These are phyloP conservation scores for Diadophis punctatus DNA, from an alignment of 2,113 vertebrate species.

Conservation along the genomic window DNA sequence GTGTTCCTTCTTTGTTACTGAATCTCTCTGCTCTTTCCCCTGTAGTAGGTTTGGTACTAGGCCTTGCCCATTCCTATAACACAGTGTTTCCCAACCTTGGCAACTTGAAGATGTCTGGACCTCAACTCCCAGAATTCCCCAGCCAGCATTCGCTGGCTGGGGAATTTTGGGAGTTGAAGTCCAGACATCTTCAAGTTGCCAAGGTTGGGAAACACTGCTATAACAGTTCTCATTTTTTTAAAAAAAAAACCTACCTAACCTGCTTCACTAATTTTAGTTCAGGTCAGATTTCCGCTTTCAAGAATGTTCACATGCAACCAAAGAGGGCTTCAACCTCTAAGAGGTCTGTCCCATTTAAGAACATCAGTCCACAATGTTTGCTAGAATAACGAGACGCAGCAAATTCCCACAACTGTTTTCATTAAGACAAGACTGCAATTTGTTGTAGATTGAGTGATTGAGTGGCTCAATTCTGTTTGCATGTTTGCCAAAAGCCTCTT, in stretches of 20 bases:
- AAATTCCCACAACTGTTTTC: neutral
- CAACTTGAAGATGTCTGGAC: no score
- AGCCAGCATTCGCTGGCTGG: no score
- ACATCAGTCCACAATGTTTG: neutral
- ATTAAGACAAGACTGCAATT: neutral
- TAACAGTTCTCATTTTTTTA: no score
- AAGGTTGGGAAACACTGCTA: no score
- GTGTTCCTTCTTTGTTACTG: neutral
- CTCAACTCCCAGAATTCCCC: no score
- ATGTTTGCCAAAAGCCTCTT: neutral
- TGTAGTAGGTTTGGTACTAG: neutral
- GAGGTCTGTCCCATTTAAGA: neutral
- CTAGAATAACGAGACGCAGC: fast-evolving
- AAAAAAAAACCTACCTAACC: neutral
- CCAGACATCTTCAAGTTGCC: no score
- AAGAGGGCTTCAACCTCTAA: neutral
- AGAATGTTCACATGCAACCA: neutral
- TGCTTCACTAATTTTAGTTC: neutral
- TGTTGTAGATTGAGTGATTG: no score
- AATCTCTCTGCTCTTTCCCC: neutral
- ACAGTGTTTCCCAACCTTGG: no score
- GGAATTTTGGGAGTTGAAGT: no score
- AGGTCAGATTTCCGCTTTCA: neutral
- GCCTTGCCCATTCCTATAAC: neutral
- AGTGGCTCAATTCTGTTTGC: neutral